Evolutionary conservation across 2,888 invertebrate species (phyloP), one percentile per base, ranked within the genome.

Genomic region (Thymelicus sylvestris): DNA sequence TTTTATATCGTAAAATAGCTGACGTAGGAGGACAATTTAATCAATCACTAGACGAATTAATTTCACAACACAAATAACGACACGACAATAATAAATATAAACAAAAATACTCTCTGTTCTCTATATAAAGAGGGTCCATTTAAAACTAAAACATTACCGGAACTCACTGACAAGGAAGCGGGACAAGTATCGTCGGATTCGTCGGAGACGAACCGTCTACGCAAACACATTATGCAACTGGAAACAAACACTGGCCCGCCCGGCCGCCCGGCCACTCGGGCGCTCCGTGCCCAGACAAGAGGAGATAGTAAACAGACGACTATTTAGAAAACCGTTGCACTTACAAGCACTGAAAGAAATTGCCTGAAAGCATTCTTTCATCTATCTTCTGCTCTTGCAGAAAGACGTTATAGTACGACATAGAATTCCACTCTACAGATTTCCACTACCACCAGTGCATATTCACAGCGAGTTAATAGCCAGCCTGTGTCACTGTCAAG

Each of bases 161-260:
- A 44, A 12, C 19, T 38, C 15, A 15, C 50, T 24, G 7, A 39
- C 39, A 41, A 55, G 65, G 19, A 61, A 61, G 44, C 61, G 41
- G 44, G 38, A 64, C 50, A 50, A 55, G 31, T 57, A 41, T 7
- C 24, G 57, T n/a, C 24, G 57, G 39, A 41, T 24, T 7, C 24
- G 57, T n/a, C 24, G 57, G 39, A 41, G 13, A n/a, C 52, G 55
- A 12, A 10, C 24, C 65, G 55, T 65, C 55, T 63, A 47, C 47
- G 62, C 65, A 65, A 65, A 65, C 65, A 65, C 52, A 39, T 65
- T 55, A 39, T 55, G 41, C 39, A 55, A 65, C 52, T 65, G 41
- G 12, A 65, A 41, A 13, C 13, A 55, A 65, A 65, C 65, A 55
- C 52, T 24, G 19, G 15, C n/a, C 64, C 8, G n/a, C 15, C 8